Evolutionary conservation across 2,888 invertebrate species (phyloP).

Genomic region (Ariolimax columbianus): DNA sequence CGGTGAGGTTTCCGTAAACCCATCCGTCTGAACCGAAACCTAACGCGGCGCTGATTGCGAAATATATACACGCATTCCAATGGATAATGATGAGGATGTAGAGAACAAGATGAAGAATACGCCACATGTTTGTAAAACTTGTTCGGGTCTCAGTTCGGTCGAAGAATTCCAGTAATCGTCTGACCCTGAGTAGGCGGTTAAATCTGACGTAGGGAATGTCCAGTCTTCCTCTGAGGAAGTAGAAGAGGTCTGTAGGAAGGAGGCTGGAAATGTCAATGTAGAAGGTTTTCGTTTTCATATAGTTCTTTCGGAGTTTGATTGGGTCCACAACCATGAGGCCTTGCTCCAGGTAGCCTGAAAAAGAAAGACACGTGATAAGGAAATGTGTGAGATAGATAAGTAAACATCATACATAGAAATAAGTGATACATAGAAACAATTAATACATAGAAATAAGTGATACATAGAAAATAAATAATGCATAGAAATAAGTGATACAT

Average conservation of each 20-base stretch:
- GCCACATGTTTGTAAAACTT: slow-evolving; percentile 88
- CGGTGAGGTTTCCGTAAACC: slow-evolving; percentile 76
- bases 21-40: slow-evolving; percentile 94
- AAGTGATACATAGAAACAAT: not conserved
- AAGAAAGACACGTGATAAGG: not conserved
- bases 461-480: not conserved
- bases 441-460: not conserved
- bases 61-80: slow-evolving; percentile 79
- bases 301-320: slow-evolving; percentile 73
- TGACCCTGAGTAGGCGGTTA: slow-evolving; percentile 87
- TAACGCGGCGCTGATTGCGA: slow-evolving; percentile 81
- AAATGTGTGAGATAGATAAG: not conserved
- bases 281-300: slow-evolving; percentile 74
- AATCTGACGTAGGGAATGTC: slow-evolving; percentile 85
- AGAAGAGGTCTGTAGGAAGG: slow-evolving; percentile 79
- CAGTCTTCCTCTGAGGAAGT: slow-evolving; percentile 64
- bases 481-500: not conserved
- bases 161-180: slow-evolving; percentile 93
- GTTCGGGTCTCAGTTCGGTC: slow-evolving; percentile 96
- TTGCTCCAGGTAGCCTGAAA: slow-evolving; percentile 78
- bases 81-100: slow-evolving; percentile 79
- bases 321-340: slow-evolving; percentile 79
- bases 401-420: no score
- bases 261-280: slow-evolving; percentile 78
- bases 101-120: slow-evolving; percentile 76